phyloP scores from a whole-genome alignment of 1,140 invertebrate genomes.

The Dreissena polymorpha region DNA sequence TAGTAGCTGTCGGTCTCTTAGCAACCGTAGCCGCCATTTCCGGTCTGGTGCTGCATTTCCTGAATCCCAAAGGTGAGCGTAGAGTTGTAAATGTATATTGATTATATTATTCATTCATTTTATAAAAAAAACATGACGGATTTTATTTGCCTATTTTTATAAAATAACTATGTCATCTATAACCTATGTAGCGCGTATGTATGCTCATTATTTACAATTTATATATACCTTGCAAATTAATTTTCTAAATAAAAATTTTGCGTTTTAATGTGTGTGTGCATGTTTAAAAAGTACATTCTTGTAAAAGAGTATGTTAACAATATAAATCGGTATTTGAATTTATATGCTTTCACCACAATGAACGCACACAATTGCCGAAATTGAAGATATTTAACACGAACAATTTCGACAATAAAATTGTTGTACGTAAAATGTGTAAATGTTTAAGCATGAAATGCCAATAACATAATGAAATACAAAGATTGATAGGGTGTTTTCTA shows the following conservation, averaged over 20 bases:
- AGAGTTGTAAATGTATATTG: not conserved
- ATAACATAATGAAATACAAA: too few relatives aligned
- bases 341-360: too few relatives aligned
- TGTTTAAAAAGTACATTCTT: not conserved
- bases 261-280: not conserved
- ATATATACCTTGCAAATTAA: too few relatives aligned
- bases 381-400: too few relatives aligned
- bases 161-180: not conserved
- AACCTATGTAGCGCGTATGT: not conserved
- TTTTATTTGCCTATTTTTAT: not conserved
- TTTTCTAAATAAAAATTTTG: not conserved
- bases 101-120: too few relatives aligned
- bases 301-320: not conserved
- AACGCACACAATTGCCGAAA: too few relatives aligned
- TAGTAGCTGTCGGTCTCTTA: slow-evolving; percentile 43
- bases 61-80: slow-evolving; percentile 41
- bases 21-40: slow-evolving; percentile 35
- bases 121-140: too few relatives aligned
- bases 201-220: not conserved
- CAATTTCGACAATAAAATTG: too few relatives aligned
- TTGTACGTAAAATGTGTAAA: too few relatives aligned
- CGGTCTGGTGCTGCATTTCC: slow-evolving; percentile 34
- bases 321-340: not conserved
- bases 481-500: too few relatives aligned
- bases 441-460: too few relatives aligned